Base-by-base conservation (phyloP, 2,888 invertebrate species). In the Lomographa bimaculata region DNA sequence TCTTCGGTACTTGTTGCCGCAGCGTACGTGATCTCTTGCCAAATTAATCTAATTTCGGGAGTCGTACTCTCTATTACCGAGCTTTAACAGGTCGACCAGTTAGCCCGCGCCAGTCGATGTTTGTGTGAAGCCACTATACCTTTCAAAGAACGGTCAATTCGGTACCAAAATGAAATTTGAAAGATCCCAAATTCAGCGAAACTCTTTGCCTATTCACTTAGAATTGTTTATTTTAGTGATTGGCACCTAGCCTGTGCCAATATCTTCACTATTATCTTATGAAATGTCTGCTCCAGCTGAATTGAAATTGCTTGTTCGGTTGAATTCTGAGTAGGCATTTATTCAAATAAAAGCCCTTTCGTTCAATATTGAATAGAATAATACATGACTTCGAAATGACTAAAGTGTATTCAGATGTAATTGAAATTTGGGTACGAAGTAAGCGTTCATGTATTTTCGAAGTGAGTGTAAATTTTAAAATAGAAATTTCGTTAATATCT, bases 211-310 rank as follows among this genome's bases (percentile, higher is more conserved):
- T 11, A 41, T 41, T 25, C 35, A 37, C 36, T 43, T 17, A 36
- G 27, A 27, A 33, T 12, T 43, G 36, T 43, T 43, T 36, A 37
- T 36, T 33, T 43, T 43, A 36, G 42, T 43, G 42, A 43, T 43
- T 43, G 42, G 36, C 42, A 21, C 36, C 36, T 32, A 37, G 42
- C 36, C 42, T 36, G 23, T 28, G 36, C 32, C 42, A 43, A 43
- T 43, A 43, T 36, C 30, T 30, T 26, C 30, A 32, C 36, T 36
- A 43, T 43, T 43, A 43, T 37, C 36, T 36, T 23, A 36, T 21
- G 23, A 32, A 42, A 36, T 27, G 42, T 36, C 42, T 43, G 21
- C 23, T 37, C n/a, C 5, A 43, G 26, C 7, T 10, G 32, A 43
- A 43, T 37, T 24, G 42, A 33, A 32, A 43, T 43, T 18, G 32